Evolutionary conservation across 2,888 invertebrate genomes (phyloP).

Genomic region (Habroteleia sp.): DNA sequence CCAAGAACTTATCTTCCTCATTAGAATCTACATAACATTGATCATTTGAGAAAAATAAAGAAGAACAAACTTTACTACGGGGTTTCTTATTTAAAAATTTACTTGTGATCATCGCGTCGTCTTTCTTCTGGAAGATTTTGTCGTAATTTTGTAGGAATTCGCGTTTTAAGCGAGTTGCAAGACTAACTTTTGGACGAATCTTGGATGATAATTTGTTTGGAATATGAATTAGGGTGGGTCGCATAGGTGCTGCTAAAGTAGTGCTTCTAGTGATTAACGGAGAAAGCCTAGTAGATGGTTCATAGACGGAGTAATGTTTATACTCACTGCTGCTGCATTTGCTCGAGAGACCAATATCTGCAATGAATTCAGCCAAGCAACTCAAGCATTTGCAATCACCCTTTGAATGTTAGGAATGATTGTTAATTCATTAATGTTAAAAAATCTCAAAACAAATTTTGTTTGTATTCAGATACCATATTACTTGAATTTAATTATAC

Average conservation of each 20-base stretch:
- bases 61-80: slow-evolving; percentile 12
- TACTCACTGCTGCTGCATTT: slow-evolving; percentile 63
- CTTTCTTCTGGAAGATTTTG: slow-evolving; percentile 11
- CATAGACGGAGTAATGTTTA: slow-evolving; percentile 18
- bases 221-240: slow-evolving; percentile 64
- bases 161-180: slow-evolving; percentile 59
- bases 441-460: too few species aligned
- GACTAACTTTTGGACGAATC: slow-evolving; percentile 34
- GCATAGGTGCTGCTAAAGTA: slow-evolving; percentile 69
- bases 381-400: slow-evolving; percentile 60
- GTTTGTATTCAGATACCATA: too few species aligned
- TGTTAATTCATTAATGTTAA: neutral
- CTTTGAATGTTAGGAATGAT: too few species aligned
- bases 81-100: slow-evolving; percentile 2
- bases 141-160: slow-evolving; percentile 70
- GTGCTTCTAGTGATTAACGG: slow-evolving; percentile 69
- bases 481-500: too few species aligned
- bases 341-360: slow-evolving; percentile 72
- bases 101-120: neutral
- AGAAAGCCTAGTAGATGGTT: slow-evolving; percentile 63
- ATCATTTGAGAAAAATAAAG: slow-evolving; percentile 1
- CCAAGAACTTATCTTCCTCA: neutral
- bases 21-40: neutral
- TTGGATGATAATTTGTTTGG: slow-evolving; percentile 3
- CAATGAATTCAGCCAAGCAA: slow-evolving; percentile 74